phyloP scores from a whole-genome alignment of 2,888 invertebrate genomes.

The Xestia ashworthii region DNA sequence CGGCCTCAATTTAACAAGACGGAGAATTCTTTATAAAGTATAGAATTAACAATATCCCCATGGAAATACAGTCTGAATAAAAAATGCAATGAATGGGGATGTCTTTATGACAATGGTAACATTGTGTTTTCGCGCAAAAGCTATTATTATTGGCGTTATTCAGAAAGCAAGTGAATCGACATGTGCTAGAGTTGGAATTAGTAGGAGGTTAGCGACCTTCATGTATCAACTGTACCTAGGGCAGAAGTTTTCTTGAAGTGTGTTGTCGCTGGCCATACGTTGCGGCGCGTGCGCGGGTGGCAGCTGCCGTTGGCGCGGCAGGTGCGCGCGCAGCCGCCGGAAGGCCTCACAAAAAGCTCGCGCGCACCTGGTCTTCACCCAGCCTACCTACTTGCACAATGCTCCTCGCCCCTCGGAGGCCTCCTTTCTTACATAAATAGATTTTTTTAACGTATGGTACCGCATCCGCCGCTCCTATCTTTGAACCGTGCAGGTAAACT shows the following conservation, averaged over 20 bases:
- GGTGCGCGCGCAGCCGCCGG: constrained; percentile 89
- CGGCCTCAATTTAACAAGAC: constrained; percentile 58
- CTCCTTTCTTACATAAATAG: constrained; percentile 75
- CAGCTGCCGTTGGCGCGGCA: constrained; percentile 83
- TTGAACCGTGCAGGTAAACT: constrained; percentile 59
- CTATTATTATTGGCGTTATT: constrained; percentile 56
- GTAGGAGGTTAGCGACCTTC: constrained; percentile 58
- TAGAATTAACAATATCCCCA: constrained; percentile 54
- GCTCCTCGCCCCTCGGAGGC: constrained; percentile 72
- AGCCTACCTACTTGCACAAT: constrained; percentile 85
- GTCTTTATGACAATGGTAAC: constrained; percentile 54
- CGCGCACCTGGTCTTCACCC: constrained; percentile 86
- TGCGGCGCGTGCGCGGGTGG: constrained; percentile 74
- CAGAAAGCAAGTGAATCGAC: constrained; percentile 50
- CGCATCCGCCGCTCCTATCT: constrained; percentile 61
- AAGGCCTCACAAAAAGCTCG: constrained; percentile 88
- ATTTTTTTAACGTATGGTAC: constrained; percentile 80
- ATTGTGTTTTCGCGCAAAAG: constrained; percentile 57
- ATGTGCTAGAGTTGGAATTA: constrained; percentile 34
- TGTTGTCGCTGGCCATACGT: constrained; percentile 16
- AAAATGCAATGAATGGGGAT: constrained; percentile 54
- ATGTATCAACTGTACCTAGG: constrained; percentile 35
- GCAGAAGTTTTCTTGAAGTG: constrained; percentile 45
- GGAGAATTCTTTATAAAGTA: constrained; percentile 49
- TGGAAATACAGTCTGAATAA: constrained; percentile 51